Conservation (phyloP, 2,888 invertebrate genomes). For the Portevinia maculata region DNA sequence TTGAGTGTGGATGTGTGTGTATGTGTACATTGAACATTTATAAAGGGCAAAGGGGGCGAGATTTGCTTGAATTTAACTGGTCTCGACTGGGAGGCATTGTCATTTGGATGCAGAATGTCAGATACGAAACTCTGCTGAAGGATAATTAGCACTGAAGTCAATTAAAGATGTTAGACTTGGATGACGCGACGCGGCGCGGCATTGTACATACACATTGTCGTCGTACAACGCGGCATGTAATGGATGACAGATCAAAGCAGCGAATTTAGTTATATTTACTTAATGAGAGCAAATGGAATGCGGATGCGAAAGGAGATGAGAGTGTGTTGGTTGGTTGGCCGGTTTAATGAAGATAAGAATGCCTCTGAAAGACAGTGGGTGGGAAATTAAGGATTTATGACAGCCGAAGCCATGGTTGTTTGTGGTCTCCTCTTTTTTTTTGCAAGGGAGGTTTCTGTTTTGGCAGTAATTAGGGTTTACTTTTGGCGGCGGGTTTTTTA, state of each 20-base stretch:
- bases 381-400: conserved; percentile 57
- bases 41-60: conserved; percentile 48
- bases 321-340: conserved; percentile 25
- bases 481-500: conserved; percentile 29
- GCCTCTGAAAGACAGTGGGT: conserved; percentile 23
- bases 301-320: conserved; percentile 12
- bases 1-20: conserved; percentile 9
- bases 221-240: conserved; percentile 36
- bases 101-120: conserved; percentile 70
- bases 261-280: conserved; percentile 62
- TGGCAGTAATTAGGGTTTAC: conserved; percentile 37
- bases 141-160: conserved; percentile 72
- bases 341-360: conserved; percentile 42
- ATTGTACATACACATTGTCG: background rate
- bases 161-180: conserved; percentile 57
- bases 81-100: conserved; percentile 54
- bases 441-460: conserved; percentile 10
- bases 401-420: background rate
- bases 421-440: background rate
- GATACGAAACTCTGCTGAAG: conserved; percentile 47
- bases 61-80: conserved; percentile 18
- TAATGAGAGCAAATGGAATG: conserved; percentile 65
- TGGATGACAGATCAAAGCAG: conserved; percentile 72
- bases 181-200: background rate
- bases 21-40: background rate